Percentiles rank a stretch among this genome's conserved stretches.
Conservation (phyloP, 2,797 vertebrate species). For the Lagodon rhomboides region DNA sequence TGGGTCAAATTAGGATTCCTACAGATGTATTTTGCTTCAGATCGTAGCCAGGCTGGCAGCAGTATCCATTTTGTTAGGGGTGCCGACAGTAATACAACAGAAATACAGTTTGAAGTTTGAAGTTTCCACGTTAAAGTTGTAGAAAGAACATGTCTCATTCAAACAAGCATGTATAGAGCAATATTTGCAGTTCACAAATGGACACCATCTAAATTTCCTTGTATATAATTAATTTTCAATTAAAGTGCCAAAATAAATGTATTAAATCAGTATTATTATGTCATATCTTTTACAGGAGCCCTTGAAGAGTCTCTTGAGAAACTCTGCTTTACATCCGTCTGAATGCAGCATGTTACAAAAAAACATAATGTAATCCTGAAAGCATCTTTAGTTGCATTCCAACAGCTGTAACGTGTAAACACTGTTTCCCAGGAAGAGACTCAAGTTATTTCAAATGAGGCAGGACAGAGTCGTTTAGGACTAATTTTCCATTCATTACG, state of each 20-base stretch:
- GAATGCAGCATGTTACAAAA: neutral
- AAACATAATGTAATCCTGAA: neutral
- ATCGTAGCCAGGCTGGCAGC: no score
- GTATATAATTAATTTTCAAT: neutral
- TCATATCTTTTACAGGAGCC: neutral
- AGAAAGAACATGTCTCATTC: neutral
- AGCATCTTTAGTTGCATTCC: constrained; percentile 5
- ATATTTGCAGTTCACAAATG: neutral
- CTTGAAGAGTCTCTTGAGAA: neutral
- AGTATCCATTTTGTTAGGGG: no score
- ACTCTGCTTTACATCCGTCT: neutral
- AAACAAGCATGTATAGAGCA: neutral
- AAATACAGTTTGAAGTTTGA: no score
- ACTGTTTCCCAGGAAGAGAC: constrained; percentile 3
- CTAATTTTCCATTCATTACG: neutral
- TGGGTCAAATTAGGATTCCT: no score
- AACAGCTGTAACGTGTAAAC: constrained; percentile 20
- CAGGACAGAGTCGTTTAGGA: neutral
- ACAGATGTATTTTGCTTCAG: no score
- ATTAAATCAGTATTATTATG: neutral
- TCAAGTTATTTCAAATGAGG: constrained; percentile 7
- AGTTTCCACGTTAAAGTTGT: neutral
- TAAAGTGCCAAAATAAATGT: neutral
- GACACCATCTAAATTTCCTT: neutral
- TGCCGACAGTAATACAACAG: no score